Conservation (phyloP, 1,140 invertebrate genomes). For the Danaus melanippus region DNA sequence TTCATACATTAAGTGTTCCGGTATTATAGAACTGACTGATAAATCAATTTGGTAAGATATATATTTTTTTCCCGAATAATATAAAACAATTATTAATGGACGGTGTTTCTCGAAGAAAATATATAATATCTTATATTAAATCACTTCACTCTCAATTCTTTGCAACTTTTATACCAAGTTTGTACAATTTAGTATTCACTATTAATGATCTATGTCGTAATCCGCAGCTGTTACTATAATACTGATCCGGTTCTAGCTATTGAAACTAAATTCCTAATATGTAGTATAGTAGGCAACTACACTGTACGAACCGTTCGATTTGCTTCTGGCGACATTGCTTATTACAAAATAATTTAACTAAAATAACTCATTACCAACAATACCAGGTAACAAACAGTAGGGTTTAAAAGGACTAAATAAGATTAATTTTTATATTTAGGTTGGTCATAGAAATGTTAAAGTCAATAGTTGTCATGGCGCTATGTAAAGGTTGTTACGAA, state of each 20-base stretch:
- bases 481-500: conserved; percentile 2
- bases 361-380: neutral
- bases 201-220: conserved; percentile 1
- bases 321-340: neutral
- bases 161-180: conserved; percentile 1
- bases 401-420: no score
- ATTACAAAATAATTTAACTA: conserved; percentile 1
- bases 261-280: no score
- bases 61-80: no score
- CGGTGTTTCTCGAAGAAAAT: neutral
- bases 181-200: neutral
- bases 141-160: conserved; percentile 1
- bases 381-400: no score
- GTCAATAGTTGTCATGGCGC: conserved; percentile 1
- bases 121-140: conserved; percentile 1
- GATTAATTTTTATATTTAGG: neutral
- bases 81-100: no score
- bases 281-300: no score
- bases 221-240: conserved; percentile 4
- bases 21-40: no score
- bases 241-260: conserved; percentile 2
- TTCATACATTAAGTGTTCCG: no score
- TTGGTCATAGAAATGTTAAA: conserved; percentile 7
- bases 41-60: no score
- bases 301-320: no score